Evolutionary conservation across 2,888 invertebrate genomes (phyloP).

Genomic region (Salticus scenicus): DNA sequence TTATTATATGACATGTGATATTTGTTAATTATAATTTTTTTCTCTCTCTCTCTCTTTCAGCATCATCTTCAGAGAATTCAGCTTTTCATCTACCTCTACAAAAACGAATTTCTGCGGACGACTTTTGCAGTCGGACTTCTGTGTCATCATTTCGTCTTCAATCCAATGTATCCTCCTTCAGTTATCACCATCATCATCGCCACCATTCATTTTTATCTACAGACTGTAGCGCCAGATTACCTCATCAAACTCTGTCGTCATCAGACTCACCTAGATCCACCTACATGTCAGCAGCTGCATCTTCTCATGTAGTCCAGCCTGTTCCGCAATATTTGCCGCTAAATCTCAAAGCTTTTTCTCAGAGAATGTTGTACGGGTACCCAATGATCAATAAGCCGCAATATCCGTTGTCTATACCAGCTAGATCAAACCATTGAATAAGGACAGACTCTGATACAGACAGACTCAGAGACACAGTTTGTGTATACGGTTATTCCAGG

Average conservation of each 20-base stretch:
- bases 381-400: constrained; percentile 64
- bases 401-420: constrained; percentile 46
- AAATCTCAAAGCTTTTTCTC: constrained; percentile 61
- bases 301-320: constrained; percentile 65
- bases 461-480: no score
- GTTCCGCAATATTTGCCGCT: constrained; percentile 70
- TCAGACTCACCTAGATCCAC: background rate
- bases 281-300: constrained; percentile 27
- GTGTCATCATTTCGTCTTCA: constrained; percentile 50
- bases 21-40: background rate
- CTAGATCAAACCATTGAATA: constrained; percentile 42
- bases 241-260: constrained; percentile 22
- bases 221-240: constrained; percentile 25
- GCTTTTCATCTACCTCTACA: constrained; percentile 67
- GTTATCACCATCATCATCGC: constrained; percentile 45
- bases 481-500: no score
- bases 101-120: constrained; percentile 31
- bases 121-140: constrained; percentile 43
- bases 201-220: constrained; percentile 30
- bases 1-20: no score
- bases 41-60: background rate
- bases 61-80: constrained; percentile 44
- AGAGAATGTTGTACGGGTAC: constrained; percentile 61
- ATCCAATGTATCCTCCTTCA: constrained; percentile 44
- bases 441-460: no score